phyloP scores from a whole-genome alignment of 2,797 vertebrate species.

The Chelidonichthys spinosus region DNA sequence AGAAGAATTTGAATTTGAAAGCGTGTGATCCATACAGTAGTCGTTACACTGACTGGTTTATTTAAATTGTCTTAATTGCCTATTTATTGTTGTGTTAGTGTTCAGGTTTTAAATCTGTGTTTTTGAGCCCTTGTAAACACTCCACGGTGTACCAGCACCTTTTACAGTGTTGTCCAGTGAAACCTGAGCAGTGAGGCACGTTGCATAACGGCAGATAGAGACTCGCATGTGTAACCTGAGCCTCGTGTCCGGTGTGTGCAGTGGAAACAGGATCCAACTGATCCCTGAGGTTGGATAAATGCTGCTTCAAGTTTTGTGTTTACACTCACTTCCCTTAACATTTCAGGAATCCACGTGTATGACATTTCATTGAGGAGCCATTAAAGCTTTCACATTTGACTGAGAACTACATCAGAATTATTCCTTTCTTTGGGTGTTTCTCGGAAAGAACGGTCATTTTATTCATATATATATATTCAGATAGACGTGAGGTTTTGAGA shows the following conservation, averaged over 20 bases:
- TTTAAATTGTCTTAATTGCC: not conserved
- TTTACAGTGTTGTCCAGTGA: not conserved
- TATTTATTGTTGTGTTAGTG: slow-evolving; percentile 17
- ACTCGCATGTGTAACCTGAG: not conserved
- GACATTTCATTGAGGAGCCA: not conserved
- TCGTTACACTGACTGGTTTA: slow-evolving; percentile 15
- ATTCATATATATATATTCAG: no score
- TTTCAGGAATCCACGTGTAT: not conserved
- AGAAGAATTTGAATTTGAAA: not conserved
- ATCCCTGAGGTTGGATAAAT: not conserved
- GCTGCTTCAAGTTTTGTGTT: not conserved
- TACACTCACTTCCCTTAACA: not conserved
- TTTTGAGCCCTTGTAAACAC: not conserved
- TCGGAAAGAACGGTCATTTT: not conserved
- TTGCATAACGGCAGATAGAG: no score
- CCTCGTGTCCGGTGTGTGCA: not conserved
- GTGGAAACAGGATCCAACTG: not conserved
- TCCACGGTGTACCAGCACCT: not conserved
- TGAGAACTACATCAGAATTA: not conserved
- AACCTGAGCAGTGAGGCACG: not conserved
- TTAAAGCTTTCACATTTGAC: not conserved
- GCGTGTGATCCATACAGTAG: not conserved
- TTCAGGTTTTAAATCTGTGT: not conserved
- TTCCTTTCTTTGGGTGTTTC: not conserved
- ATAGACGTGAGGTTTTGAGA: not conserved